Evolutionary conservation across 2,888 invertebrate species (phyloP).

Genomic region (Anodontia alba): DNA sequence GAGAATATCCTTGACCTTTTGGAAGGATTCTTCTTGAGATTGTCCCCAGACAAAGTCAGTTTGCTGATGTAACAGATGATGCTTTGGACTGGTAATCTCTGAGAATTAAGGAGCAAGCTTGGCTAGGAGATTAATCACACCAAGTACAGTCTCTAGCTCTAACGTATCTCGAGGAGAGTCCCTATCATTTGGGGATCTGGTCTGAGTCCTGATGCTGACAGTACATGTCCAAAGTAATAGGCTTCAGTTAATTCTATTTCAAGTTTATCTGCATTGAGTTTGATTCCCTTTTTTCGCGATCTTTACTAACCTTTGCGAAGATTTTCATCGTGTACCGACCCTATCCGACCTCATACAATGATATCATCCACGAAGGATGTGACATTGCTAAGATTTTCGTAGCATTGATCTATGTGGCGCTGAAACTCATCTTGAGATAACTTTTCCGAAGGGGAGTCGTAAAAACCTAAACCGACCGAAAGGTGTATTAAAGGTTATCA

Average conservation of each 20-base stretch:
- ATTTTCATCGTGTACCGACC: slow-evolving; percentile 56
- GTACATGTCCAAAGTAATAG: slow-evolving; percentile 24
- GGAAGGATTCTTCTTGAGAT: slow-evolving; percentile 34
- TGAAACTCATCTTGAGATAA: slow-evolving; percentile 55
- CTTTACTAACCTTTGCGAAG: slow-evolving; percentile 35
- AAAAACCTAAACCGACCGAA: slow-evolving; percentile 35
- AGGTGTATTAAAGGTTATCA: slow-evolving; percentile 45
- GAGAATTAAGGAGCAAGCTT: slow-evolving; percentile 21
- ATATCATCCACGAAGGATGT: slow-evolving; percentile 53
- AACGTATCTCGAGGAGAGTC: not conserved
- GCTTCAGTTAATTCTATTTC: slow-evolving; percentile 26
- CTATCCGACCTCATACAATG: slow-evolving; percentile 39
- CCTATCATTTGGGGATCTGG: slow-evolving; percentile 20
- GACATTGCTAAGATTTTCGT: slow-evolving; percentile 43
- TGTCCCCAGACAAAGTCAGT: not conserved
- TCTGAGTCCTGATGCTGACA: slow-evolving; percentile 18
- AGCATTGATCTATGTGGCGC: slow-evolving; percentile 42
- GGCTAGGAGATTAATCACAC: slow-evolving; percentile 26
- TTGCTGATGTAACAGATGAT: not conserved
- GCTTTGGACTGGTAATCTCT: slow-evolving; percentile 12
- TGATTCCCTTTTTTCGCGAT: not conserved
- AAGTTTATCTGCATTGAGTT: slow-evolving; percentile 22
- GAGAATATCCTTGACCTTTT: slow-evolving; percentile 26
- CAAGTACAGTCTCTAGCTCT: slow-evolving; percentile 9
- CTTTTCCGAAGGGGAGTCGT: slow-evolving; percentile 58